phyloP scores from a whole-genome alignment of 2,113 vertebrate genomes.

The Pedionomus torquatus region DNA sequence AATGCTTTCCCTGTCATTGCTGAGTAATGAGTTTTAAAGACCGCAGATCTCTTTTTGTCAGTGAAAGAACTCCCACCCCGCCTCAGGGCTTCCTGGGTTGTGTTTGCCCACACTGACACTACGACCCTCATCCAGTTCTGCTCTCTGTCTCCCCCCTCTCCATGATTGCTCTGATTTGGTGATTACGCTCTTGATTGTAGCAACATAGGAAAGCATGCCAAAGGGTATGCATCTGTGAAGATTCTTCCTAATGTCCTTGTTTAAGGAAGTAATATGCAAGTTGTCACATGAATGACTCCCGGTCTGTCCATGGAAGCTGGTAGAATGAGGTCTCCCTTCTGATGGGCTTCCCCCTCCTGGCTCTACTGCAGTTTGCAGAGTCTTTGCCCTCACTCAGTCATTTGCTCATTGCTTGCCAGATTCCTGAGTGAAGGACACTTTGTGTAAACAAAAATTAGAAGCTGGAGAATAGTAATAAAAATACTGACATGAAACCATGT shows the following conservation, averaged over 20 bases:
- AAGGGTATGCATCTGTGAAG: background rate
- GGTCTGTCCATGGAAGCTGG: background rate
- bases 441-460: background rate
- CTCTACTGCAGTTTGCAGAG: background rate
- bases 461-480: background rate
- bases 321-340: background rate
- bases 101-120: background rate
- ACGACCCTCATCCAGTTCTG: background rate
- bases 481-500: background rate
- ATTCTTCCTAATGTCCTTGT: background rate
- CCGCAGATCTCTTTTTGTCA: too few species aligned
- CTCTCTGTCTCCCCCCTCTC: background rate
- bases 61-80: background rate
- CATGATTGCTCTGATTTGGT: too few species aligned
- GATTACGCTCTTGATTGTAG: background rate
- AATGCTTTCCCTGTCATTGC: background rate
- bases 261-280: background rate
- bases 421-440: fast-evolving
- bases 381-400: background rate
- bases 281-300: background rate
- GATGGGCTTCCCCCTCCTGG: background rate
- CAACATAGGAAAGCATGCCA: fast-evolving
- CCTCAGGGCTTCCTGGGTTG: background rate
- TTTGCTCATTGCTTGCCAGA: background rate
- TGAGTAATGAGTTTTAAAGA: background rate